These are phyloP conservation scores for Pteromalus puparum DNA, from an alignment of 1,140 invertebrate genomes.

Conservation along the genomic window DNA sequence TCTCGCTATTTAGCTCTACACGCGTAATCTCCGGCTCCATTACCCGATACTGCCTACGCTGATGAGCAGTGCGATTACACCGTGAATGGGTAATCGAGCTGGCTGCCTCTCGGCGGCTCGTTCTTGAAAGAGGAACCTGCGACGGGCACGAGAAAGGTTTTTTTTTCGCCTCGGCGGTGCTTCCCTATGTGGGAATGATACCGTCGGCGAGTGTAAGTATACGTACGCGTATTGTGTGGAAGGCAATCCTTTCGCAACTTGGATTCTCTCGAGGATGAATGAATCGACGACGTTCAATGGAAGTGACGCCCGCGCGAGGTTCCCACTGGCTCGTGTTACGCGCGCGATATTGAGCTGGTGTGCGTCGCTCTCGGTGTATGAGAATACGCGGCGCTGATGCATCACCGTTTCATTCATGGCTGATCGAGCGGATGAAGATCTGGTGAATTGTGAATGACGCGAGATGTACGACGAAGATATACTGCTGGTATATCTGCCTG, in stretches of 20 bases:
- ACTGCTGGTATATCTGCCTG: neutral
- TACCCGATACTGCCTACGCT: conserved; percentile 37
- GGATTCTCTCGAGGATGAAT: conserved; percentile 48
- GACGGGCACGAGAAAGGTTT: conserved; percentile 10
- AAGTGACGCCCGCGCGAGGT: conserved; percentile 56
- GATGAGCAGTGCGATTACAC: conserved; percentile 46
- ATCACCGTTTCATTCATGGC: conserved; percentile 32
- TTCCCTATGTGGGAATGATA: conserved; percentile 55
- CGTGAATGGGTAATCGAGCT: conserved; percentile 54
- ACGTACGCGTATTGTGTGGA: conserved; percentile 50
- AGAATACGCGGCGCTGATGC: too few species aligned
- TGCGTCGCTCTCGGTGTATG: neutral
- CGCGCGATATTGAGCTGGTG: conserved; percentile 37
- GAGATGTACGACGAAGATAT: neutral
- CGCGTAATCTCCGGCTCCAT: conserved; percentile 45
- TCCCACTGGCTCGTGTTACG: conserved; percentile 74
- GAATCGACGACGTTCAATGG: conserved; percentile 62
- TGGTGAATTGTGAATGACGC: neutral
- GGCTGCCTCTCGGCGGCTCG: neutral
- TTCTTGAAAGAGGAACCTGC: neutral
- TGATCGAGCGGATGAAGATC: conserved; percentile 22
- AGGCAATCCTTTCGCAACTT: conserved; percentile 66
- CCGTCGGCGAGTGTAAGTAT: conserved; percentile 56
- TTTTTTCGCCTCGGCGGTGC: conserved; percentile 38
- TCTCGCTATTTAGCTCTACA: neutral